phyloP scores from a whole-genome alignment of 2,113 vertebrate genomes.

The Cariama cristata region DNA sequence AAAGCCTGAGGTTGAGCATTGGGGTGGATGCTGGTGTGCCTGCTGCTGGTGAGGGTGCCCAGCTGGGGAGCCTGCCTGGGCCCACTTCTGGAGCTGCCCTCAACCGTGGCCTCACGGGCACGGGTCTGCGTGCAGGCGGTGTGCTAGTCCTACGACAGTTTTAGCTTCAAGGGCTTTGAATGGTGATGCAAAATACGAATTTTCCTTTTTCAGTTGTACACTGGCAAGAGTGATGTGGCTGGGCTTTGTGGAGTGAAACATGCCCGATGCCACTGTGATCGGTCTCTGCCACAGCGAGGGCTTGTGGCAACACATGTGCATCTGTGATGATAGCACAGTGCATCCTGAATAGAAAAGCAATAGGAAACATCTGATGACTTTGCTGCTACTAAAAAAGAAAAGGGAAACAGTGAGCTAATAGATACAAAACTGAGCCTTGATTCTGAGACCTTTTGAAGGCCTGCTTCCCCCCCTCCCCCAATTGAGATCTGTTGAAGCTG shows the following conservation, averaged over 20 bases:
- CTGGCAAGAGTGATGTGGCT: not conserved
- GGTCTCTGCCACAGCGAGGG: not conserved
- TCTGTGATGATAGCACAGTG: not conserved
- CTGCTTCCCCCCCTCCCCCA: accelerated
- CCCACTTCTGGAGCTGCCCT: accelerated
- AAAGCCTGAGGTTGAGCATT: not conserved
- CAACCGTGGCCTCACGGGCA: accelerated
- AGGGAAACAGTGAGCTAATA: not conserved
- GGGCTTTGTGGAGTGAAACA: not conserved
- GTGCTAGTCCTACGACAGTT: not conserved
- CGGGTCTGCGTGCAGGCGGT: accelerated
- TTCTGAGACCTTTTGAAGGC: not conserved
- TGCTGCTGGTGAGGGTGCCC: not conserved
- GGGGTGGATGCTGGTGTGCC: not conserved
- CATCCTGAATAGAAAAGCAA: not conserved
- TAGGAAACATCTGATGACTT: not conserved
- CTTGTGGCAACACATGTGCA: not conserved
- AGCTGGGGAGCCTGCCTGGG: not conserved
- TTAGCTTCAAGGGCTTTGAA: not conserved
- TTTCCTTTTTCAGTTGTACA: not conserved
- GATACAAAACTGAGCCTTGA: not conserved
- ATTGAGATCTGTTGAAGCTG: not conserved
- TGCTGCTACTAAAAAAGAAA: not conserved
- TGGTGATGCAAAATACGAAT: accelerated
- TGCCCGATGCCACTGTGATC: accelerated